Evolutionary conservation across 2,113 vertebrate genomes (phyloP), one percentile per base, ranked within the genome.

Genomic region (Phylloscopus whistleri): DNA sequence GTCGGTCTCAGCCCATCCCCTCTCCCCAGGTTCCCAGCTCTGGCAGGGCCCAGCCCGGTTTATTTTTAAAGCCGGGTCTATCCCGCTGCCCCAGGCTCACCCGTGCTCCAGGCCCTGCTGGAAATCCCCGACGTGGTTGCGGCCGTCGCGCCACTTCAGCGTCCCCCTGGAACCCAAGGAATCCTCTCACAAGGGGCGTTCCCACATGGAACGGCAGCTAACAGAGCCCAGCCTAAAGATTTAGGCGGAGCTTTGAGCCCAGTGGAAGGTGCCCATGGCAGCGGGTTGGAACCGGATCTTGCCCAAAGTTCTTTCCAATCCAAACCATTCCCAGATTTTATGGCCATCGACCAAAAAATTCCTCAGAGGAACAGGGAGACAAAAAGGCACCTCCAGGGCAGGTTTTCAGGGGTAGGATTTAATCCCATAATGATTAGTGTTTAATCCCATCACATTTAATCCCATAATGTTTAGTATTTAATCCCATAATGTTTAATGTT

Each of bases 51-150:
- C 52, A 28, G 20, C 53, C 30, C 53, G 7, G 52, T 7, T 33
- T 9, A 3, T 10, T 41, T 17, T 2, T 7, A 16, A 53, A 52
- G 11, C 6, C 10, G 72, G 37, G 51, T 63, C 9, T 1, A 0
- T 13, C 19, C 13, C 24, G 0, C 3, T 59, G 39, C 11, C 73
- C 37, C 6, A 10, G 66, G 30, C 97, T 97, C 46, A 98, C 98
- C 98, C 98, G 2, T 98, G 97, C 89, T 98, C 98, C 95, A 97
- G 92, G n/a, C 98, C 98, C 8, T 94, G 85, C 74, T 31, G 90
- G 96, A 98, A 98, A 30, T 97, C 84, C 7, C 98, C 98, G 1
- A 97, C 97, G 0, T 98, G 97, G 90, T 98, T 98, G 69, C 69
- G 94, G 16, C 98, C 98, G 0, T 98, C 87, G 0, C 89, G 96